Percentiles rank a stretch among this genome's conserved stretches.
phyloP scores from a whole-genome alignment of 2,797 vertebrate genomes.

The Botia almorhae region DNA sequence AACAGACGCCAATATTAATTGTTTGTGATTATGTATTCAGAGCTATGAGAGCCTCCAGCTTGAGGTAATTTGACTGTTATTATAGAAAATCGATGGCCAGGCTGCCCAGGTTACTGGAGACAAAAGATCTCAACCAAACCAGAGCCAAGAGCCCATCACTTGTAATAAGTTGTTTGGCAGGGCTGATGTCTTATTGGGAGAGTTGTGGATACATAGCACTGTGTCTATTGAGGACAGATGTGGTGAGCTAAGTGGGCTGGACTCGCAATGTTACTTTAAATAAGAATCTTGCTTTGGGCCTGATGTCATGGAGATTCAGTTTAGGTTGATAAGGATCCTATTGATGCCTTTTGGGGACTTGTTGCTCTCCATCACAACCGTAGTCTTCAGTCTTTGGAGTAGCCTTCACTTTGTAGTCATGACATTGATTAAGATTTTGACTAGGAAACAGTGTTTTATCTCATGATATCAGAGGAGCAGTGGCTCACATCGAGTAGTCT shows the following conservation, averaged over 20 bases:
- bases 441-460: neutral
- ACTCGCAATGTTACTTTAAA: neutral
- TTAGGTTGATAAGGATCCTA: neutral
- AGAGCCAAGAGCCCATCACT: constrained; percentile 29
- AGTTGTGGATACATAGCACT: neutral
- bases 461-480: neutral
- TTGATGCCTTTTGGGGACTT: neutral
- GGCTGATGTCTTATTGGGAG: constrained; percentile 21
- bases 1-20: constrained; percentile 21
- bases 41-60: constrained; percentile 18
- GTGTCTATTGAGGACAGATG: constrained; percentile 31
- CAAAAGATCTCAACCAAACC: constrained; percentile 25
- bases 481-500: constrained; percentile 4
- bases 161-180: constrained; percentile 39
- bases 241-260: neutral
- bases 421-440: neutral
- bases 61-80: constrained; percentile 40
- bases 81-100: constrained; percentile 40
- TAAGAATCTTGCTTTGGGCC: too few species aligned
- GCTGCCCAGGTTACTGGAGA: constrained; percentile 20
- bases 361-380: neutral
- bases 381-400: neutral
- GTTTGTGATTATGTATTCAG: constrained; percentile 20
- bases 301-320: constrained; percentile 13
- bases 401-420: neutral